phyloP scores from a whole-genome alignment of 1,140 invertebrate genomes.

The Callitettix versicolor region DNA sequence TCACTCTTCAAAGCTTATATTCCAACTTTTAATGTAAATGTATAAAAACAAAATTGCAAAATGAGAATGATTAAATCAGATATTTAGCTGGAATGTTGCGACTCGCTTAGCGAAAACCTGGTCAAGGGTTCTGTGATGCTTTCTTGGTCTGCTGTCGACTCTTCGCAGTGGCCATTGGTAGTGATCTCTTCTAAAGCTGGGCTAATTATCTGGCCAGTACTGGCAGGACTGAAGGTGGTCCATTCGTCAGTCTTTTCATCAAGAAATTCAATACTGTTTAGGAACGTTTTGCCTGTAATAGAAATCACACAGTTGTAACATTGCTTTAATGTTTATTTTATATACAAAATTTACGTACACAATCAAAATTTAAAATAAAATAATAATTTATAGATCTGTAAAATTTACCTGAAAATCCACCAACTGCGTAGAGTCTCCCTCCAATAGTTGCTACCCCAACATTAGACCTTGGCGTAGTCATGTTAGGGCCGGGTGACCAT shows the following conservation, averaged over 20 bases:
- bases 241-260: constrained; percentile 58
- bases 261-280: constrained; percentile 72
- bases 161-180: no score
- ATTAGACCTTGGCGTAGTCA: constrained; percentile 56
- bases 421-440: constrained; percentile 62
- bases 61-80: no score
- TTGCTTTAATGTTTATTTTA: background rate
- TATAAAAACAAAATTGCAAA: no score
- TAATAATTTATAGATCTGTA: background rate
- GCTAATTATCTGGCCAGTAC: background rate
- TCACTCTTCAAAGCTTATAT: no score
- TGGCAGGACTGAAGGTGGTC: constrained; percentile 46
- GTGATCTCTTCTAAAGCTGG: no score
- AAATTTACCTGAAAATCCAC: constrained; percentile 59
- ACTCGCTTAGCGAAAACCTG: no score
- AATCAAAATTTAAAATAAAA: background rate
- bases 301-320: background rate
- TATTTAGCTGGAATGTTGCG: no score
- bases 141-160: no score
- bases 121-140: no score
- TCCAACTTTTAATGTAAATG: no score
- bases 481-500: constrained; percentile 55
- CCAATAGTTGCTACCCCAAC: constrained; percentile 59
- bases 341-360: background rate
- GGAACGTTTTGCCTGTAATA: constrained; percentile 53